phyloP scores from a whole-genome alignment of 1,140 invertebrate genomes.

The Euwallacea fornicatus region DNA sequence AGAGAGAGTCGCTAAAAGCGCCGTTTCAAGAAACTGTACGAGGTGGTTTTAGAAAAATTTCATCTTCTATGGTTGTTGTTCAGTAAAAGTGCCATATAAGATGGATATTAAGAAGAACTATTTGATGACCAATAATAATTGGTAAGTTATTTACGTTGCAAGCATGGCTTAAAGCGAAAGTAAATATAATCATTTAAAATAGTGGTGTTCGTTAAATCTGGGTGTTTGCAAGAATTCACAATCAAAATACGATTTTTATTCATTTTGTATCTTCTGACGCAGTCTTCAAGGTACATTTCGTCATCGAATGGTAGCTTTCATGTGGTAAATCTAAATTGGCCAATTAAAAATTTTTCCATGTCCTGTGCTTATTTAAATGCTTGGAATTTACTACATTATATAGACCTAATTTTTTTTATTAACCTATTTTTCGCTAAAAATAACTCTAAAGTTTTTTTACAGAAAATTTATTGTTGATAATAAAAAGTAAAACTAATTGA shows the following conservation, averaged over 20 bases:
- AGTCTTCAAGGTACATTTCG: neutral
- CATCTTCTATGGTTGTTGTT: neutral
- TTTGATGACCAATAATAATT: constrained; percentile 1
- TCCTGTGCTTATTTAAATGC: too few species aligned
- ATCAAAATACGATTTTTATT: neutral
- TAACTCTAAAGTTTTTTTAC: too few species aligned
- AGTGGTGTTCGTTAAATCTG: neutral
- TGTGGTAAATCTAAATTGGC: neutral
- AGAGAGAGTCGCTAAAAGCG: too few species aligned
- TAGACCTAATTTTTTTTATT: too few species aligned
- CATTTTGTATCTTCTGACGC: neutral
- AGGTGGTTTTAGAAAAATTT: neutral
- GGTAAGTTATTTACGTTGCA: neutral
- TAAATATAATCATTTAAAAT: neutral
- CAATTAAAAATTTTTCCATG: too few species aligned
- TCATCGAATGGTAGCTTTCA: neutral
- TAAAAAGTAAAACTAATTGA: too few species aligned
- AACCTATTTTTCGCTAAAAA: too few species aligned
- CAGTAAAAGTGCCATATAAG: neutral
- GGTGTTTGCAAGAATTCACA: neutral
- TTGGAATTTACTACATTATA: too few species aligned
- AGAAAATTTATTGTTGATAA: too few species aligned
- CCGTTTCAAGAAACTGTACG: too few species aligned
- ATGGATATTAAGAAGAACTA: constrained; percentile 8
- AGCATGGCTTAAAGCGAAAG: neutral